phyloP scores from a whole-genome alignment of 2,113 vertebrate genomes.

The Hippoglossus stenolepis region DNA sequence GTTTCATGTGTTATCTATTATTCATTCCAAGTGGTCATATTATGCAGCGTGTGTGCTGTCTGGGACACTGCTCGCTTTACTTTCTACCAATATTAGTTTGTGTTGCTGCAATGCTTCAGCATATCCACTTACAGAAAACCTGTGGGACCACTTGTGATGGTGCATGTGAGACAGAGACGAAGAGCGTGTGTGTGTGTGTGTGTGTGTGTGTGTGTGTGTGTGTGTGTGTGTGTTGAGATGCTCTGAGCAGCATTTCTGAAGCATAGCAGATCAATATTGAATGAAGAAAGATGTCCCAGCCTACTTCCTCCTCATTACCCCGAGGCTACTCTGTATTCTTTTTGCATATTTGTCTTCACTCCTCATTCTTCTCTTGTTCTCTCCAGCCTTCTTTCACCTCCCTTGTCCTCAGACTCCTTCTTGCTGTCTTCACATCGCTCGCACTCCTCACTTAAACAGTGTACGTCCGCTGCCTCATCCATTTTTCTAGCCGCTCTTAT shows the following conservation, averaged over 20 bases:
- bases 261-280: conserved; percentile 69
- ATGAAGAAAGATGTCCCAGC: conserved; percentile 54
- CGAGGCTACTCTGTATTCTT: conserved; percentile 30
- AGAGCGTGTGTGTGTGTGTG: neutral
- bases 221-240: conserved; percentile 11
- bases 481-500: conserved; percentile 15
- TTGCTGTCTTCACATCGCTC: conserved; percentile 6
- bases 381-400: conserved; percentile 11
- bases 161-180: conserved; percentile 23
- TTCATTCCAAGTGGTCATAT: conserved; percentile 3
- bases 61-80: conserved; percentile 6
- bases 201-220: neutral
- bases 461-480: conserved; percentile 1
- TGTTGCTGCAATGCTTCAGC: conserved; percentile 43
- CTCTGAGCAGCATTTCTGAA: conserved; percentile 54
- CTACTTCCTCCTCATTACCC: conserved; percentile 36
- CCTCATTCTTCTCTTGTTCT: conserved; percentile 10
- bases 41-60: conserved; percentile 21
- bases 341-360: conserved; percentile 29
- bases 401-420: conserved; percentile 15
- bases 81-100: conserved; percentile 46
- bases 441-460: neutral
- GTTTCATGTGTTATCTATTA: conserved; percentile 3
- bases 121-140: conserved; percentile 56
- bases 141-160: conserved; percentile 60